Conservation (phyloP, 2,888 invertebrate species). For the Villa cingulata region DNA sequence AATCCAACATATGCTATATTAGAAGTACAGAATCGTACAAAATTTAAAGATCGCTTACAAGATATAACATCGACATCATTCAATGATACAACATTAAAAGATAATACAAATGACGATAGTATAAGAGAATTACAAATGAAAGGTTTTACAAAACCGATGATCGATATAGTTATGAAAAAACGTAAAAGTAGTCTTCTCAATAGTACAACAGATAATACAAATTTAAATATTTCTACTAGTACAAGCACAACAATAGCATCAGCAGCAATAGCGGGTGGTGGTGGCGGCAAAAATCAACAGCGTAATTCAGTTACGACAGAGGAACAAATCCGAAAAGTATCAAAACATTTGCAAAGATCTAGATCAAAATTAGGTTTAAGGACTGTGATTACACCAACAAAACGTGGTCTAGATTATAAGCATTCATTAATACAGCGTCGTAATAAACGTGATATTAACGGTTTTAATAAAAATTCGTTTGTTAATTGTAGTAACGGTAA, state of each 20-base stretch:
- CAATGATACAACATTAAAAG: neutral
- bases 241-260: conserved; percentile 13
- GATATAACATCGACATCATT: conserved; percentile 1
- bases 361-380: conserved; percentile 13
- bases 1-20: conserved; percentile 35
- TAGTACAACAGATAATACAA: neutral
- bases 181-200: conserved; percentile 7
- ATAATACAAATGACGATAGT: conserved; percentile 9
- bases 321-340: conserved; percentile 1
- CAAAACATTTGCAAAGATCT: neutral
- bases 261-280: neutral
- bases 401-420: conserved; percentile 12
- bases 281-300: neutral
- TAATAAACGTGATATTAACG: conserved; percentile 4
- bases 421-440: conserved; percentile 9
- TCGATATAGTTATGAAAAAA: conserved; percentile 15
- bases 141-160: conserved; percentile 19
- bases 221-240: neutral
- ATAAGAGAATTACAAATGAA: conserved; percentile 12
- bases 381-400: conserved; percentile 14
- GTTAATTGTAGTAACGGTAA: too few species aligned
- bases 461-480: too few species aligned
- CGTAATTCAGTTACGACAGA: conserved; percentile 6
- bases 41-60: conserved; percentile 25
- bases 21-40: conserved; percentile 27